Evolutionary conservation across 2,113 vertebrate species (phyloP).

Genomic region (Lanius ludovicianus): DNA sequence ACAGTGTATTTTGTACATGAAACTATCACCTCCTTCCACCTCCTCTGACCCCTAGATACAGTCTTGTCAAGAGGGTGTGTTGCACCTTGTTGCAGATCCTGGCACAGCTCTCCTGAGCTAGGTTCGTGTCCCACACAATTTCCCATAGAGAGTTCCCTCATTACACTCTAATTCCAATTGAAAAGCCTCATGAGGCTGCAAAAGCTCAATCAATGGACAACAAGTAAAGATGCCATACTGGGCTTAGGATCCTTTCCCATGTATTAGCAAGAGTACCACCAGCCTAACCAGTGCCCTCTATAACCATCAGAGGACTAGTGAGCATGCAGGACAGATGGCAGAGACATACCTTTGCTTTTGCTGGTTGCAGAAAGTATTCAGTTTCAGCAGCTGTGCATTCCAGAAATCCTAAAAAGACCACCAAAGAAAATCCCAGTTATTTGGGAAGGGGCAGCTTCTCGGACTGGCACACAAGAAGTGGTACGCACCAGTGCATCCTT

Average conservation of each 20-base stretch:
- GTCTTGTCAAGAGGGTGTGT: accelerated
- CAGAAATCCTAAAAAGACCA: slow-evolving; percentile 77
- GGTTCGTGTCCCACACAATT: accelerated
- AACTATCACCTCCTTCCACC: accelerated
- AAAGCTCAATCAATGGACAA: background rate
- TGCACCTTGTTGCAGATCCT: background rate
- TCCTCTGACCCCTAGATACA: background rate
- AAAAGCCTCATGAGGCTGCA: background rate
- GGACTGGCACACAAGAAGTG: background rate
- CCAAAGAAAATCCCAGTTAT: background rate
- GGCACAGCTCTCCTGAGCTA: background rate
- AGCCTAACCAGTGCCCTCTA: background rate
- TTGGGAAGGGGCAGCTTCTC: background rate
- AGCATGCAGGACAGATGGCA: background rate
- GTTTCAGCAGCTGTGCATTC: slow-evolving; percentile 70
- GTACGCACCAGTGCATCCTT: slow-evolving; percentile 73
- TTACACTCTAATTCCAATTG: background rate
- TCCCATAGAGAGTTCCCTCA: background rate
- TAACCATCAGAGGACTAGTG: background rate
- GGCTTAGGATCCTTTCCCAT: background rate
- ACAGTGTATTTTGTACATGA: background rate
- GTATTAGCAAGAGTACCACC: background rate
- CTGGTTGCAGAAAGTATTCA: slow-evolving; percentile 77
- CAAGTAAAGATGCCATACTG: background rate
- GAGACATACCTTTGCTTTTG: slow-evolving; percentile 78